phyloP scores from a whole-genome alignment of 2,113 vertebrate genomes.

The Nothocercus nigrocapillus region DNA sequence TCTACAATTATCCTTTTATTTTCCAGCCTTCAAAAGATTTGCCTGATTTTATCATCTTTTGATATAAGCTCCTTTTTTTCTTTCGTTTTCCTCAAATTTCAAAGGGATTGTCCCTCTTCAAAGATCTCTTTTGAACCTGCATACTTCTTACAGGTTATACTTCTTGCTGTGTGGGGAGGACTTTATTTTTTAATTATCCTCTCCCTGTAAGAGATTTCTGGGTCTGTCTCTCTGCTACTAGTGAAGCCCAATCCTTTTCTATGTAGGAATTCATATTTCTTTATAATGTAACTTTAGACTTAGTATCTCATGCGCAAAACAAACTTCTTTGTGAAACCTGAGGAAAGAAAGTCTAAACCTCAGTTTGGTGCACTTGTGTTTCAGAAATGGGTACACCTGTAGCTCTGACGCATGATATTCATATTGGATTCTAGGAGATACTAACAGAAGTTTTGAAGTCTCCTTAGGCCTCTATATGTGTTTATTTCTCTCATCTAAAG shows the following conservation, averaged over 20 bases:
- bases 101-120: constrained; percentile 15
- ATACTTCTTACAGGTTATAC: neutral
- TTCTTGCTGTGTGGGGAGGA: neutral
- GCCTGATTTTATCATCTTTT: neutral
- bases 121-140: neutral
- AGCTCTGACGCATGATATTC: neutral
- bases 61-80: neutral
- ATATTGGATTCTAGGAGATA: neutral
- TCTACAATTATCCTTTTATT: neutral
- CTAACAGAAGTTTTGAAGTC: neutral
- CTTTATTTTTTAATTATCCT: neutral
- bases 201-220: neutral
- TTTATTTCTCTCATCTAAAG: neutral
- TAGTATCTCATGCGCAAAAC: neutral
- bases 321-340: neutral
- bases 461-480: neutral
- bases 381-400: neutral
- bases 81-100: neutral
- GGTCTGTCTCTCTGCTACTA: neutral
- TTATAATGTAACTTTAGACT: neutral
- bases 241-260: neutral
- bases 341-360: neutral
- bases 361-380: neutral
- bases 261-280: neutral
- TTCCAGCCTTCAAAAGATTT: neutral